phyloP scores from a whole-genome alignment of 2,113 vertebrate species.

The Mormyrus iriodes region DNA sequence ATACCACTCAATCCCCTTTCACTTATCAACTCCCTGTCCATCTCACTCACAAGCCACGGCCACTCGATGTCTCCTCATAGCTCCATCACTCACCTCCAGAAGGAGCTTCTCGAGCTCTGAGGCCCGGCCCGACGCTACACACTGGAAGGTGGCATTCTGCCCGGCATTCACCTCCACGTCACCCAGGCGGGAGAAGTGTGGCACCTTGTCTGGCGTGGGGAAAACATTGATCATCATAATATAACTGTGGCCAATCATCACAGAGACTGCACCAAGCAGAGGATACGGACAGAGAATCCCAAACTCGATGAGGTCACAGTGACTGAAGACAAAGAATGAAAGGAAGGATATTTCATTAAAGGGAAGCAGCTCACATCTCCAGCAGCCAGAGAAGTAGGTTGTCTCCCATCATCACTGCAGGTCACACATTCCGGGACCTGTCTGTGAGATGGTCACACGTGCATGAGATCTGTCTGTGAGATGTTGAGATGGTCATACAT shows the following conservation, averaged over 20 bases:
- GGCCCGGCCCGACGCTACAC: neutral
- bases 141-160: neutral
- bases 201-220: neutral
- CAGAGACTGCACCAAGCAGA: neutral
- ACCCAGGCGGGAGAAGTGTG: neutral
- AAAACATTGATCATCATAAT: neutral
- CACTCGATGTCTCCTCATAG: neutral
- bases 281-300: neutral
- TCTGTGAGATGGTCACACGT: too few relatives aligned
- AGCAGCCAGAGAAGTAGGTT: too few relatives aligned
- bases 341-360: too few relatives aligned
- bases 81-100: neutral
- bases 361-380: too few relatives aligned
- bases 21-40: neutral
- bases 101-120: neutral
- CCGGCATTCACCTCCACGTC: neutral
- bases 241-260: neutral
- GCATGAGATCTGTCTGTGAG: too few relatives aligned
- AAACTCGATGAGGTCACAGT: neutral
- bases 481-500: too few relatives aligned
- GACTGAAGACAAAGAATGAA: neutral
- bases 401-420: too few relatives aligned
- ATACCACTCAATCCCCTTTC: neutral
- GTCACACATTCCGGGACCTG: too few relatives aligned
- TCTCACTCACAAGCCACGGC: neutral